Percentiles rank a stretch among this genome's conserved stretches.
These are phyloP conservation scores for Drosophila malerkotliana DNA, from an alignment of 1,140 invertebrate species.

Conservation along the genomic window DNA sequence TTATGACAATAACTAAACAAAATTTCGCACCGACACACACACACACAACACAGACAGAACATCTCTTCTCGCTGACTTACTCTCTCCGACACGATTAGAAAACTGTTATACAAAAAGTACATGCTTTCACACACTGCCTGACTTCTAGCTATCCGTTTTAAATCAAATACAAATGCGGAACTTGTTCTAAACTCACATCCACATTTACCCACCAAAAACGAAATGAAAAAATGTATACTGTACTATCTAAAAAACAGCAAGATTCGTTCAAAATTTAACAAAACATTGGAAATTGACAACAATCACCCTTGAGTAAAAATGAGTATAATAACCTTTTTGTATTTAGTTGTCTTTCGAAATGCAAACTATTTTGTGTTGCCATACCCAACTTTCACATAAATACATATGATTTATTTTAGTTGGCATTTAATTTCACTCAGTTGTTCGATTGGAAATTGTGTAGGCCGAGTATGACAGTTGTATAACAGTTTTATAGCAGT, in stretches of 20 bases:
- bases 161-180: slow-evolving; percentile 43
- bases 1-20: slow-evolving; percentile 16
- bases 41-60: slow-evolving; percentile 16
- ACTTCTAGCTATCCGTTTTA: slow-evolving; percentile 34
- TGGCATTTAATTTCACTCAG: slow-evolving; percentile 4
- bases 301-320: slow-evolving; percentile 20
- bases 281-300: slow-evolving; percentile 21
- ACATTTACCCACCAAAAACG: slow-evolving; percentile 12
- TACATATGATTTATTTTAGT: slow-evolving; percentile 13
- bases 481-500: not conserved
- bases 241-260: not conserved
- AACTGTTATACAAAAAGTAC: slow-evolving; percentile 11
- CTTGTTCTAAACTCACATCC: slow-evolving; percentile 34
- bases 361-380: slow-evolving; percentile 20
- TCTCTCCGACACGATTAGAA: slow-evolving; percentile 10
- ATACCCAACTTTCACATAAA: not conserved
- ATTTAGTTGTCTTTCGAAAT: slow-evolving; percentile 18
- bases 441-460: not conserved
- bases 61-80: slow-evolving; percentile 45
- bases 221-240: not conserved
- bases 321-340: slow-evolving; percentile 21
- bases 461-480: not conserved
- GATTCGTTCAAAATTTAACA: slow-evolving; percentile 29
- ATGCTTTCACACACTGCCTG: slow-evolving; percentile 61
- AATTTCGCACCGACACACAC: slow-evolving; percentile 17